phyloP scores from a whole-genome alignment of 1,140 invertebrate genomes.

The Cydia splendana region DNA sequence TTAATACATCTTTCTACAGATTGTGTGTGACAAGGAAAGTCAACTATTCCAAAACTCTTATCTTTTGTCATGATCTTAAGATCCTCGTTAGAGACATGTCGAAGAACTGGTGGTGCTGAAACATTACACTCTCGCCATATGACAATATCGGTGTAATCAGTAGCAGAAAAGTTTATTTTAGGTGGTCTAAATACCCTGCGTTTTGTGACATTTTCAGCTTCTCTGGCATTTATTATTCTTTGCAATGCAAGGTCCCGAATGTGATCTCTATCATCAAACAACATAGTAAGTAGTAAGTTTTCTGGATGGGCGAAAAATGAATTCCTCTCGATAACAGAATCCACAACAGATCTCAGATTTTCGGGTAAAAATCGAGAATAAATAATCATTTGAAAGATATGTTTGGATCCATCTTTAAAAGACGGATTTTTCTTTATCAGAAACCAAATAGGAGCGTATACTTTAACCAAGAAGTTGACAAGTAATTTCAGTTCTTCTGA shows the following conservation, averaged over 20 bases:
- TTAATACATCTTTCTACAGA: too few relatives aligned
- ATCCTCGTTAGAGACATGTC: constrained; percentile 23
- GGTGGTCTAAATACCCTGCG: constrained; percentile 37
- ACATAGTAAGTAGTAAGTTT: constrained; percentile 36
- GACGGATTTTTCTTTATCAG: constrained; percentile 41
- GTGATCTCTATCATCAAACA: constrained; percentile 33
- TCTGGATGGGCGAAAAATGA: constrained; percentile 36
- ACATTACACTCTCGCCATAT: constrained; percentile 38
- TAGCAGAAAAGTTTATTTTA: constrained; percentile 40
- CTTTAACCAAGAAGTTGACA: constrained; percentile 32
- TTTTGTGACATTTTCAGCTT: constrained; percentile 2
- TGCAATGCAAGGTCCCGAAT: constrained; percentile 38
- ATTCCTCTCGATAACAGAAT: constrained; percentile 39
- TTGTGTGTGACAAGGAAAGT: constrained; percentile 34
- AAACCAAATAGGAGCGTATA: constrained; percentile 45
- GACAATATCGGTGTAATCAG: constrained; percentile 38
- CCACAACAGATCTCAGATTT: constrained; percentile 35
- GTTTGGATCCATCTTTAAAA: constrained; percentile 35
- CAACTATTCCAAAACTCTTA: constrained; percentile 10
- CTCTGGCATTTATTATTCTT: too few relatives aligned
- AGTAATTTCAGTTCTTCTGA: constrained; percentile 34
- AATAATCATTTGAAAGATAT: constrained; percentile 34
- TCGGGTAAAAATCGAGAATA: constrained; percentile 26
- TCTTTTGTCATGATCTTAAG: constrained; percentile 21
- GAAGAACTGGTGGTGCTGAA: constrained; percentile 35